Evolutionary conservation across 30 jellyfish, hydroid and myxozoan genomes (phyloP).

Genomic region (Turritopsis rubra): DNA sequence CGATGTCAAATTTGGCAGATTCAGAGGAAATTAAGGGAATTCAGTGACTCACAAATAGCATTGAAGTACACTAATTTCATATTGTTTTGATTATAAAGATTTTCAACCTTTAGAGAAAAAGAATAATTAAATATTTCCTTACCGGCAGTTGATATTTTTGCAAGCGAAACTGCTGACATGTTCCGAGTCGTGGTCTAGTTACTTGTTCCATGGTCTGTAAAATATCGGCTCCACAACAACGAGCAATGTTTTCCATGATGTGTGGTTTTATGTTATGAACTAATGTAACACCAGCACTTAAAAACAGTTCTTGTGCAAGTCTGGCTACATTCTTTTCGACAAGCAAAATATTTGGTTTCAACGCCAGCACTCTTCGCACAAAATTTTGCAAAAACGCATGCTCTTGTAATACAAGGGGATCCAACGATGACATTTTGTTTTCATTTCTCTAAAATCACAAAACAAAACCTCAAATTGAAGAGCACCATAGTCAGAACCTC

Average conservation of each 20-base stretch:
- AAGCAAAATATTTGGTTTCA: slow-evolving; percentile 81
- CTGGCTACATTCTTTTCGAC: slow-evolving; percentile 91
- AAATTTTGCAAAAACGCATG: slow-evolving; percentile 86
- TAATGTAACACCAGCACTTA: slow-evolving; percentile 70
- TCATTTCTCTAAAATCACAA: slow-evolving; percentile 64
- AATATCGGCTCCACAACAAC: slow-evolving; percentile 88
- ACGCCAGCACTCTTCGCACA: slow-evolving; percentile 61
- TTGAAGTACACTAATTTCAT: no score
- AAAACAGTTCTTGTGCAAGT: slow-evolving; percentile 88
- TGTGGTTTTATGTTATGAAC: slow-evolving; percentile 83
- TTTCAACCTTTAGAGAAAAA: no score
- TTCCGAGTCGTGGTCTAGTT: slow-evolving; percentile 75
- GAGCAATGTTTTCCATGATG: slow-evolving; percentile 81
- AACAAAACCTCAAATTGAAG: not conserved
- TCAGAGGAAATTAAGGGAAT: no score
- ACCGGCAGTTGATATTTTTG: slow-evolving; percentile 73
- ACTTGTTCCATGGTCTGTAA: slow-evolving; percentile 90
- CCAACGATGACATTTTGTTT: slow-evolving; percentile 84
- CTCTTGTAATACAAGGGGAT: slow-evolving; percentile 90
- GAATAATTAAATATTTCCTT: no score
- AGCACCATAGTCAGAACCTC: not conserved
- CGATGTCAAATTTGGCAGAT: no score
- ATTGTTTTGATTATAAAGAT: no score
- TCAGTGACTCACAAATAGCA: no score
- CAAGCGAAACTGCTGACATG: slow-evolving; percentile 77